Evolutionary conservation across 2,113 vertebrate species (phyloP), one percentile per base, ranked within the genome.

Genomic region (Oceanites oceanicus): DNA sequence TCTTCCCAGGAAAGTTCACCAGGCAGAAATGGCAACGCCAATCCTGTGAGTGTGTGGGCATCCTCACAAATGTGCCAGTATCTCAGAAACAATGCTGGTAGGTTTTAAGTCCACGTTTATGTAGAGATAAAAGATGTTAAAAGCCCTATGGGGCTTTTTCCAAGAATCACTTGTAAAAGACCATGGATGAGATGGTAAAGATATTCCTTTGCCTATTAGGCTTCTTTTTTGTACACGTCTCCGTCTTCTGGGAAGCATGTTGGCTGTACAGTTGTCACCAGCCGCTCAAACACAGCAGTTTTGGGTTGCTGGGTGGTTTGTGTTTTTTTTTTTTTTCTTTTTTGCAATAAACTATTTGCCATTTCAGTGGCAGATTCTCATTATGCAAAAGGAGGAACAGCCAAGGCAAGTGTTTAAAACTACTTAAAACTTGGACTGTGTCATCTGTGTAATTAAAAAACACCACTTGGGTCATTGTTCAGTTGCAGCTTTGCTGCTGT

Each of bases 351-450:
- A 88, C n/a, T 79, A 5, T 86, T 96, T 76, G 71, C 82, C 56
- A 56, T 95, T 88, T 90, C 59, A 59, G 65, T 71, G 75, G 72
- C 90, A 94, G 63, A 86, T 95, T 92, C 72, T 80, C 75, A 59
- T 93, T 92, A 86, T 84, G 23, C 72, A 65, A 72, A 86, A 81
- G 72, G 49, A 73, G 63, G 65, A 93, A 72, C 38, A 81, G 68
- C 47, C 86, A 91, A 93, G 34, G 45, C 79, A 72, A 91, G 71
- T 90, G 91, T 81, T 94, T 65, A 92, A 80, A 88, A 56, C 77
- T 53, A 23, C 59, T 90, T 66, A 70, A 88, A 72, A 74, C 72
- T 83, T 93, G 42, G 56, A 65, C 61, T 56, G 34, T 58, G 42
- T 89, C 72, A 42, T 78, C 77, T 77, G 2, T 71, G 5, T 77